Percentiles rank a stretch among this genome's conserved stretches.
phyloP scores from a whole-genome alignment of 1,140 invertebrate genomes.

The Drosophila persimilis region DNA sequence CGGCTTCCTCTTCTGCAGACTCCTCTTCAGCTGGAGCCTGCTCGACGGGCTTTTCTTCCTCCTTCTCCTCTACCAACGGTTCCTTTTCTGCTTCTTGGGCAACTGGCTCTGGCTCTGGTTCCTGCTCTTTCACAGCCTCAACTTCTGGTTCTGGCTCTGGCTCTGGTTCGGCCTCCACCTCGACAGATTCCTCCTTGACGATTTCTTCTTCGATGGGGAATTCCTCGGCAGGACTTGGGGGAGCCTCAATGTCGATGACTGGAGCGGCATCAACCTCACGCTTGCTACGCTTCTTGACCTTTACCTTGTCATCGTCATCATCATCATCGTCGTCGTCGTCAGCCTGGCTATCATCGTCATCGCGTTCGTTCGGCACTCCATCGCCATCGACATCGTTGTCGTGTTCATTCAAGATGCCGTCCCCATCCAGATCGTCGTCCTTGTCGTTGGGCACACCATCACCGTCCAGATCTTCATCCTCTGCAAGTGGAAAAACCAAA shows the following conservation, averaged over 20 bases:
- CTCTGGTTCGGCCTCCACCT: constrained; percentile 32
- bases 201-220: constrained; percentile 70
- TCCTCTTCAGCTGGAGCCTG: constrained; percentile 67
- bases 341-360: constrained; percentile 60
- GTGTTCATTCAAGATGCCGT: constrained; percentile 68
- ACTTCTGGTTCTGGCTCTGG: constrained; percentile 42
- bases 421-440: constrained; percentile 71
- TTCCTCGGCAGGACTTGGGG: constrained; percentile 82
- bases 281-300: constrained; percentile 70
- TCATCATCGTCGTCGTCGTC: constrained; percentile 35
- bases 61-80: constrained; percentile 33
- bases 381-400: constrained; percentile 83
- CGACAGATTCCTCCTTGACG: constrained; percentile 56
- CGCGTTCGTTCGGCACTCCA: constrained; percentile 69
- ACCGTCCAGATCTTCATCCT: constrained; percentile 78
- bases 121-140: constrained; percentile 25
- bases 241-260: constrained; percentile 48
- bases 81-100: constrained; percentile 15
- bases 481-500: constrained; percentile 5
- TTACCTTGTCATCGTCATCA: constrained; percentile 55
- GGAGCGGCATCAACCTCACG: constrained; percentile 81
- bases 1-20: constrained; percentile 29
- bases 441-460: constrained; percentile 78
- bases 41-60: constrained; percentile 14
- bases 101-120: constrained; percentile 13